phyloP scores from a whole-genome alignment of 2,888 invertebrate genomes.

The Hyles lineata region DNA sequence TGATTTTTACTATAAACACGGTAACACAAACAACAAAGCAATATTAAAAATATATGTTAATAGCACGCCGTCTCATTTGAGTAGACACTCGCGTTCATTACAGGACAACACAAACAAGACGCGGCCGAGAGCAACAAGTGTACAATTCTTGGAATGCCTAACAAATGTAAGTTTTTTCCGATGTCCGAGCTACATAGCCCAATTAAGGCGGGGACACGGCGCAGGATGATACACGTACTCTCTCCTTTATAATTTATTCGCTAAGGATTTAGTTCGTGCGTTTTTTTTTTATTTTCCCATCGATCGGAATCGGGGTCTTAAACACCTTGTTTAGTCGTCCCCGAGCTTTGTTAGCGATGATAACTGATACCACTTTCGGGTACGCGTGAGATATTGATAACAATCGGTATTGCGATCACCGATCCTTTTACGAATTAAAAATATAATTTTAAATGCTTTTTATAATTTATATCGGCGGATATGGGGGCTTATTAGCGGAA shows the following conservation, averaged over 20 bases:
- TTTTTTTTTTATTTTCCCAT: constrained; percentile 70
- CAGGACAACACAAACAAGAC: constrained; percentile 46
- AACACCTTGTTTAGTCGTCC: constrained; percentile 81
- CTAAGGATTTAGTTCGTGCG: constrained; percentile 68
- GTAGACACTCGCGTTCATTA: constrained; percentile 29
- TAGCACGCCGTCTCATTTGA: background rate
- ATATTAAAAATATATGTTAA: constrained; percentile 19
- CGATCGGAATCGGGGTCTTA: constrained; percentile 79
- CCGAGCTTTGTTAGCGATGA: constrained; percentile 63
- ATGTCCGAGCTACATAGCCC: constrained; percentile 76
- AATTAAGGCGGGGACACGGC: constrained; percentile 75
- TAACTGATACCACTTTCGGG: constrained; percentile 59
- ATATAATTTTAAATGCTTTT: constrained; percentile 4
- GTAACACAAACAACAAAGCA: constrained; percentile 4
- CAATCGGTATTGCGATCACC: constrained; percentile 49
- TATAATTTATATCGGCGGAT: constrained; percentile 31
- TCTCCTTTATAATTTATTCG: constrained; percentile 81
- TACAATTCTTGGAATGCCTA: constrained; percentile 83
- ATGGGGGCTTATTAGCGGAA: constrained; percentile 3
- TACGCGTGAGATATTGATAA: constrained; percentile 58
- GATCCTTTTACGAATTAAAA: constrained; percentile 11
- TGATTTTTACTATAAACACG: background rate
- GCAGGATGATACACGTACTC: constrained; percentile 44
- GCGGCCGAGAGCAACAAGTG: constrained; percentile 71
- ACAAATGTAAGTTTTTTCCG: constrained; percentile 82